Percentiles rank a stretch among this genome's conserved stretches.
Conservation (phyloP, 2,888 invertebrate genomes). For the Druceiella hillmani region DNA sequence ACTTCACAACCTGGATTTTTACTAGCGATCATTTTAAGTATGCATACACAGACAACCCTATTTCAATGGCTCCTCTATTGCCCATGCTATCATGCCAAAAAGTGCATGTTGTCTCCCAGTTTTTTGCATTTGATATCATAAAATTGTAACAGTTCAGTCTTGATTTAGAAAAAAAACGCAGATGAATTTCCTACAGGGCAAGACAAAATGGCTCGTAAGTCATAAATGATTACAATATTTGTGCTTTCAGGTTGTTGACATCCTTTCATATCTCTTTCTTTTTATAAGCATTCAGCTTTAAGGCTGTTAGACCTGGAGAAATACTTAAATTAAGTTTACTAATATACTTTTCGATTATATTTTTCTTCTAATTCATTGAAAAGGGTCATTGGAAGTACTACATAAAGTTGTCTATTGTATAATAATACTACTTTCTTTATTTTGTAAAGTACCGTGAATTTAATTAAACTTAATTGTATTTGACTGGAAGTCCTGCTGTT, state of each 20-base stretch:
- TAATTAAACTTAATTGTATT: too few species aligned
- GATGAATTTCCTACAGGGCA: slow-evolving; percentile 27
- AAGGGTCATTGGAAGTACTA: too few species aligned
- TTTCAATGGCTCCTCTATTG: slow-evolving; percentile 23
- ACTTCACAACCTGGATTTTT: slow-evolving; percentile 13
- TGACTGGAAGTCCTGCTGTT: too few species aligned
- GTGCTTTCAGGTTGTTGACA: slow-evolving; percentile 12
- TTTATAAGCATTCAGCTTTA: too few species aligned
- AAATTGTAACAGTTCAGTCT: slow-evolving; percentile 21
- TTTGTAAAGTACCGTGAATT: too few species aligned
- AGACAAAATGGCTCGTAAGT: slow-evolving; percentile 29
- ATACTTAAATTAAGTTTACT: too few species aligned
- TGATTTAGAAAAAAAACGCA: slow-evolving; percentile 27
- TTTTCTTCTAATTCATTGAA: too few species aligned
- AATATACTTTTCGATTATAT: too few species aligned
- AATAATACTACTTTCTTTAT: too few species aligned
- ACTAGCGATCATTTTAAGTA: slow-evolving; percentile 10
- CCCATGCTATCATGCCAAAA: slow-evolving; percentile 15
- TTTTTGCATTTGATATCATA: too few species aligned
- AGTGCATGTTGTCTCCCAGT: slow-evolving; percentile 21
- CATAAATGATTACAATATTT: slow-evolving; percentile 25
- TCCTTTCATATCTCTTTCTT: slow-evolving; percentile 24
- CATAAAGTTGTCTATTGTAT: too few species aligned
- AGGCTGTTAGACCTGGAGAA: too few species aligned
- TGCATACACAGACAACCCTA: slow-evolving; percentile 23